phyloP scores from a whole-genome alignment of 2,797 vertebrate genomes.

The Limnodromus scolopaceus region DNA sequence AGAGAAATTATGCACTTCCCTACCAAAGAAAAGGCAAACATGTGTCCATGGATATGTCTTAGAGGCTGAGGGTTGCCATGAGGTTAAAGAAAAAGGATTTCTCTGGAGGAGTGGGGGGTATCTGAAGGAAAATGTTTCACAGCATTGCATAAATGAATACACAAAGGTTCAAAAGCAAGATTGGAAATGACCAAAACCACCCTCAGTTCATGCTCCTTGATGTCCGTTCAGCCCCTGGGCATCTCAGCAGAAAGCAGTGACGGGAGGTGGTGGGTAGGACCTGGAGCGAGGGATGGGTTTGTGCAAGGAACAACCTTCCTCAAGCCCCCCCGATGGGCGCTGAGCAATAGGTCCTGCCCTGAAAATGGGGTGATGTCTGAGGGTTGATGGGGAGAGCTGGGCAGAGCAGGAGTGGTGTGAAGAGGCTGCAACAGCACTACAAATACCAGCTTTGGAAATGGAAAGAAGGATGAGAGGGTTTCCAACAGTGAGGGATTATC shows the following conservation, averaged over 20 bases:
- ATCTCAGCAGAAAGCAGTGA: not conserved
- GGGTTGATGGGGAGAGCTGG: not conserved
- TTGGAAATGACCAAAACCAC: not conserved
- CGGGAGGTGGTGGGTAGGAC: not conserved
- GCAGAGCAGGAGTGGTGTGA: not conserved
- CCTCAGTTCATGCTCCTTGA: not conserved
- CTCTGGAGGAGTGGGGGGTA: not conserved
- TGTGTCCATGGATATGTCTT: not conserved
- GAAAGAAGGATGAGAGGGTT: not conserved
- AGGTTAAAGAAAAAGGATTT: not conserved
- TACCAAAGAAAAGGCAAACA: not conserved
- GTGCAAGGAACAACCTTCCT: not conserved
- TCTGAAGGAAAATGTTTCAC: not conserved
- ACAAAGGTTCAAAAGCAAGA: not conserved
- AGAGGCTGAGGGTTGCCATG: not conserved
- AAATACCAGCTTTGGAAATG: not conserved
- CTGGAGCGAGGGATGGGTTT: not conserved
- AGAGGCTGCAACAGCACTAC: not conserved
- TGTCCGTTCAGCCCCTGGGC: not conserved
- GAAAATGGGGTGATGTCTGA: not conserved
- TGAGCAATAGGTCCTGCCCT: not conserved
- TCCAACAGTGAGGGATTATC: not conserved
- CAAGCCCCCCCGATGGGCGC: accelerated
- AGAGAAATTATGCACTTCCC: not conserved
- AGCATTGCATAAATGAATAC: not conserved